Base-by-base conservation (phyloP, 1,140 invertebrate species). In the Anoplophora glabripennis region DNA sequence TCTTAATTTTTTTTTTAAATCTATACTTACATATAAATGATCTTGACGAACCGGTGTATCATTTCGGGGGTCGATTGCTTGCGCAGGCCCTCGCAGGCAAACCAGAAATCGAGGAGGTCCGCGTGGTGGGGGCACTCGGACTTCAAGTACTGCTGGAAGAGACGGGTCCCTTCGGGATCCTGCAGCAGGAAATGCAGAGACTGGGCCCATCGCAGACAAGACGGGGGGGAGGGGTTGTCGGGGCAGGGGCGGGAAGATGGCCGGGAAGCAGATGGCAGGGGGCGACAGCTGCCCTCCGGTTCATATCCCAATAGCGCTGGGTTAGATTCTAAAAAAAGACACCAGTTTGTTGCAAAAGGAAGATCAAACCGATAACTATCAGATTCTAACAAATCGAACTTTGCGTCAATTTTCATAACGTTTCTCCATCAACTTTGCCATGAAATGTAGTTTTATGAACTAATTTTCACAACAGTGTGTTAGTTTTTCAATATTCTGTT, bases 1-100 rank as follows among this genome's bases (percentile, higher is more conserved):
- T 55, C 14, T 18, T 40, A 28, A 17, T 33, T n/a, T n/a, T n/a
- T n/a, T n/a, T n/a, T n/a, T n/a, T n/a, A n/a, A n/a, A n/a, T n/a
- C 33, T 41, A 40, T 40, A 58, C 78, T 76, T 56, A 87, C 86
- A 85, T 90, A 78, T 93, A 87, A 69, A 94, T 94, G 61, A 87
- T 85, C 77, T 86, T 86, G 66, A 92, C 86, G 68, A 93, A 81
- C 74, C 88, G 86, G 59, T 85, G 82, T 59, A 91, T 85, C 71
- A 83, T 85, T 68, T 84, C 81, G 3, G 82, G 83, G 75, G 90
- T 86, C 58, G 81, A 79, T 70, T 91, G 86, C 71, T 89, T 87
- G 69, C 92, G 91, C 54, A 94, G 82, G 12, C 93, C 93, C 73
- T 93, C 87, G 76, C 92, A 94, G 42, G 92, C 93, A 78, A 94